Evolutionary conservation across 2,797 vertebrate species (phyloP), one percentile per base, ranked within the genome.

Genomic region (Acanthornis magna): DNA sequence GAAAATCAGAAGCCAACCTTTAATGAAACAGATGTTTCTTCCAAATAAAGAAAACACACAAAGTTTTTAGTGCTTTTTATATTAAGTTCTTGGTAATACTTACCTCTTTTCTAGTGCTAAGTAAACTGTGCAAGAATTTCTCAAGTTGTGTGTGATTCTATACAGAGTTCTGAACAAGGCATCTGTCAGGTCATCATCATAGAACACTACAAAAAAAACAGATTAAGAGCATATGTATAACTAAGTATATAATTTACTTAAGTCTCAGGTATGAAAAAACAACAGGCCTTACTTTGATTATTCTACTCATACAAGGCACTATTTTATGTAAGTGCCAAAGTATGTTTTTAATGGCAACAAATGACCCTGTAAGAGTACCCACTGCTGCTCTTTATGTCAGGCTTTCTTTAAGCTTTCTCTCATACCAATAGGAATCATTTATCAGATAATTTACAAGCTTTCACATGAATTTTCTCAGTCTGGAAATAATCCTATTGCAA

Each of bases 51-150:
- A 54, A 53, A 68, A 18, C 19, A 74, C 1, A 1, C 8, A 5
- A 66, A 45, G 12, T 13, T 40, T 75, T 48, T 17, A 50, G 29
- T 40, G 25, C 4, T 65, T 91, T 63, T 73, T 60, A 54, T 34
- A n/a, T 53, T 38, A 67, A 67, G 29, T 25, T 51, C 34, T 60
- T 73, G n/a, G 4, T 3, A 20, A 54, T 9, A 70, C 91, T 96
- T 76, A 99, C 99, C 99, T 98, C 96, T 98, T 99, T 95, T 99
- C 99, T 68, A 99, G 94, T 1, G 98, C 98, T 36, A 99, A 96
- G 87, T 98, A 98, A 94, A 98, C 58, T 0, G 97, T 98, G 94
- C 98, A 98, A 81, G 97, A 71, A 19, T 97, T 97, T 70, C 72
- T 94, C 66, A 99, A 96, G 85, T 93, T 98, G 92, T 95, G 98